Conservation (phyloP, 2,888 invertebrate genomes). For the Ectemnius continuus region DNA sequence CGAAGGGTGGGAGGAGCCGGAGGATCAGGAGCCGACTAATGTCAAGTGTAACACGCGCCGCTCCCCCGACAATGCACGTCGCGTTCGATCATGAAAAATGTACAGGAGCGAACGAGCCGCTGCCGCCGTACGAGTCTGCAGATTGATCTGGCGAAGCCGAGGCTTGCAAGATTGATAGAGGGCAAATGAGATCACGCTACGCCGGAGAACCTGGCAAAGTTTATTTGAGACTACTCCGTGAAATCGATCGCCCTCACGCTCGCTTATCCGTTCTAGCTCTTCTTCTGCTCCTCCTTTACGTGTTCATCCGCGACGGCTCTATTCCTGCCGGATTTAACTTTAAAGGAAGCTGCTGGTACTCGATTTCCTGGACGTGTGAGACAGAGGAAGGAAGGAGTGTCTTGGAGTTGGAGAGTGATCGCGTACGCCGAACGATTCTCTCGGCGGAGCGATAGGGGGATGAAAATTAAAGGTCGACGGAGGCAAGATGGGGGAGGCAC, state of each 20-base stretch:
- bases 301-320: constrained; percentile 19
- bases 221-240: constrained; percentile 39
- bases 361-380: constrained; percentile 29
- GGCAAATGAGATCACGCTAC: constrained; percentile 35
- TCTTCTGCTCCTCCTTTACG: constrained; percentile 15
- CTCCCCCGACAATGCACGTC: no score
- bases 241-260: constrained; percentile 35
- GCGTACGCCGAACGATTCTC: no score
- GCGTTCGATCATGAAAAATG: no score
- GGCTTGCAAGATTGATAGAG: constrained; percentile 6
- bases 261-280: background rate
- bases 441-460: background rate
- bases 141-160: background rate
- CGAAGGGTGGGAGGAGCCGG: no score
- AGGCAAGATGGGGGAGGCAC: constrained; percentile 9
- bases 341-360: constrained; percentile 33
- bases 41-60: no score
- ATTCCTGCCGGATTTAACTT: constrained; percentile 49
- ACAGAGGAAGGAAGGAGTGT: background rate
- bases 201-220: constrained; percentile 23
- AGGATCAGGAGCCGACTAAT: no score
- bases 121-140: no score
- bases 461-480: background rate
- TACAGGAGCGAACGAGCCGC: no score
- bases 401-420: background rate